phyloP scores from a whole-genome alignment of 2,888 invertebrate species.

The Argyresthia albistria region DNA sequence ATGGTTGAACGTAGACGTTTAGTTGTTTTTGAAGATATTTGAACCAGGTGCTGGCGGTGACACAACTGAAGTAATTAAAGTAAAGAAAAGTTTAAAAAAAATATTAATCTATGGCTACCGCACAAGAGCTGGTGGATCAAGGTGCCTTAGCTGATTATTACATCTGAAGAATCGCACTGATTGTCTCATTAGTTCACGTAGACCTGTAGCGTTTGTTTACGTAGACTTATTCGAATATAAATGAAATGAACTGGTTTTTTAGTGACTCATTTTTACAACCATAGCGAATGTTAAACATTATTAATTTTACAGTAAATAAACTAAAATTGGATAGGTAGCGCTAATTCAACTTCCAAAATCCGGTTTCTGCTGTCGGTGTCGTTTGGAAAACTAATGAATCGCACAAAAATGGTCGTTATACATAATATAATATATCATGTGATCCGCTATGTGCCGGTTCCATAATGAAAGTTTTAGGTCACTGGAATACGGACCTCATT shows the following conservation, averaged over 20 bases:
- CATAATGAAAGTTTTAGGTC: slow-evolving; percentile 14
- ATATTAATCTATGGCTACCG: too few species aligned
- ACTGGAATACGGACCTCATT: slow-evolving; percentile 17
- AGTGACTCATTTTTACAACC: not conserved
- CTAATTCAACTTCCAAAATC: not conserved
- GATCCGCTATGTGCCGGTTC: slow-evolving; percentile 3
- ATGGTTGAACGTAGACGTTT: too few species aligned
- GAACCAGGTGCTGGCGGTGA: too few species aligned
- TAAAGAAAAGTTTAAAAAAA: too few species aligned
- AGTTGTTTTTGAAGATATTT: too few species aligned
- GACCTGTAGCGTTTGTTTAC: too few species aligned
- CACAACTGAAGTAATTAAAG: too few species aligned
- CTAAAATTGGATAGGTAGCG: not conserved
- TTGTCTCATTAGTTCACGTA: too few species aligned
- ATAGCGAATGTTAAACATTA: not conserved
- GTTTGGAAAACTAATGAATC: not conserved
- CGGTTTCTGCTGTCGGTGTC: not conserved
- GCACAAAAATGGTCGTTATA: not conserved
- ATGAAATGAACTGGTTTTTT: not conserved
- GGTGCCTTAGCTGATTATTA: too few species aligned
- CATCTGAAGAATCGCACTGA: too few species aligned
- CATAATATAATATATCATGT: not conserved
- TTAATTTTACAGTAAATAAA: not conserved
- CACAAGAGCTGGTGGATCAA: too few species aligned
- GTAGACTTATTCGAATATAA: too few species aligned